Base-by-base conservation (phyloP, 2,113 vertebrate genomes). In the Sprattus sprattus region DNA sequence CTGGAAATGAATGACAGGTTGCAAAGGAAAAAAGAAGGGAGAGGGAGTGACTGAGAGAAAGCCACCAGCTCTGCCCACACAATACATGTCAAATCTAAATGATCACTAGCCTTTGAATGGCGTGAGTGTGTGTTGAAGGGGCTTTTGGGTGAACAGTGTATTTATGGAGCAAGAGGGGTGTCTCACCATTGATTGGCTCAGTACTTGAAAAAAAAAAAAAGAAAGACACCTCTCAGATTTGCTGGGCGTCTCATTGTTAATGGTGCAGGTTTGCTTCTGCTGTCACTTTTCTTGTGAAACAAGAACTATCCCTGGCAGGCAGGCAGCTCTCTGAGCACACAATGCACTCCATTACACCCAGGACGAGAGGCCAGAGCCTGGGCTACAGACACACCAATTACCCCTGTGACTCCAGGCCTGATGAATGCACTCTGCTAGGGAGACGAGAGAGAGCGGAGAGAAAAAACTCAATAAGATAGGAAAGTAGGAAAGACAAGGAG, bases 81-180 rank as follows among this genome's bases (percentile, higher is more conserved):
- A 97, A 97, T 96, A 95, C 95, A 93, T 96, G 96, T 97, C 96
- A 97, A 96, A 96, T 96, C 95, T 95, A 95, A 98, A 96, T 96
- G 92, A 97, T 97, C 95, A 94, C 95, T 89, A 91, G 94, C 95
- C 94, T 94, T 87, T 81, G 83, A 25, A 13, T 82, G 64, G 52
- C 71, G 84, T 20, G 81, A 28, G 60, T 93, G 86, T 20, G 50
- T 67, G 25, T 71, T 10, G n/a, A 25, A 81, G 13, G 80, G n/a
- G 64, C 25, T 47, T 32, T 52, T 25, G 81, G 39, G 28, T 71
- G 64, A 28, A 28, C n/a, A 32, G 25, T 9, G 64, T 11, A 25
- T 67, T 67, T 67, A 25, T 67, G 64, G 64, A 67, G 3, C 64
- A 20, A 3, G 49, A 45, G 86, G 57, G 84, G 39, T 47, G 71